Conservation (phyloP, 1,140 invertebrate genomes). For the Odontomachus brunneus region DNA sequence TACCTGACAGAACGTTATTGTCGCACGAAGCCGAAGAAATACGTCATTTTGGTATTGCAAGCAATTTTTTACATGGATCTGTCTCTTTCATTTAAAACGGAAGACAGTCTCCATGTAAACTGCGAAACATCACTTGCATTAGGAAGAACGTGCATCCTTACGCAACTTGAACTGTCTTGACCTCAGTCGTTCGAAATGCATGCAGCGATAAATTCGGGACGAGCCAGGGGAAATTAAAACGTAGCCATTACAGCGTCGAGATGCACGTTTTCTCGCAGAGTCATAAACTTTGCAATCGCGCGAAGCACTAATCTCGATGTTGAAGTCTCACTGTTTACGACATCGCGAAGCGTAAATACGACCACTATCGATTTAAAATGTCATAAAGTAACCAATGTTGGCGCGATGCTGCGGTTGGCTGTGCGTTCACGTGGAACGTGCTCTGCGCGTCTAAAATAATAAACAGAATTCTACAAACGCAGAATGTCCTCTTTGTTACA, state of each 20-base stretch:
- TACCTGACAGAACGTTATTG: background rate
- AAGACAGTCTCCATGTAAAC: background rate
- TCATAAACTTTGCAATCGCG: slow-evolving; percentile 9
- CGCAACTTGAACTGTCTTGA: too few species aligned
- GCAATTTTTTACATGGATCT: background rate
- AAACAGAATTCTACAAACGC: background rate
- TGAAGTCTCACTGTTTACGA: background rate
- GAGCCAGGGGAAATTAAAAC: slow-evolving; percentile 1
- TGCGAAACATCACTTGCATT: background rate
- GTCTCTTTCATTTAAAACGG: background rate
- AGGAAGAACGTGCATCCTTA: too few species aligned
- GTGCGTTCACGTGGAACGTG: slow-evolving; percentile 1
- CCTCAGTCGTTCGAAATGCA: too few species aligned
- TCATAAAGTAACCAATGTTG: slow-evolving; percentile 39
- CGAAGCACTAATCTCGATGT: background rate
- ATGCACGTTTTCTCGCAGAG: background rate
- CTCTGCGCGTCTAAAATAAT: too few species aligned
- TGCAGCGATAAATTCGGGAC: background rate
- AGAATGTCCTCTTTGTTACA: background rate
- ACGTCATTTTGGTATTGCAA: background rate
- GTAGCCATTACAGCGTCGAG: background rate
- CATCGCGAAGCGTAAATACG: slow-evolving; percentile 31
- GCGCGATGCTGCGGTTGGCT: background rate
- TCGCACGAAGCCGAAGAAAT: background rate
- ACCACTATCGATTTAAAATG: slow-evolving; percentile 30